Evolutionary conservation across 2,888 invertebrate species (phyloP).

Genomic region (Bombylius discolor): DNA sequence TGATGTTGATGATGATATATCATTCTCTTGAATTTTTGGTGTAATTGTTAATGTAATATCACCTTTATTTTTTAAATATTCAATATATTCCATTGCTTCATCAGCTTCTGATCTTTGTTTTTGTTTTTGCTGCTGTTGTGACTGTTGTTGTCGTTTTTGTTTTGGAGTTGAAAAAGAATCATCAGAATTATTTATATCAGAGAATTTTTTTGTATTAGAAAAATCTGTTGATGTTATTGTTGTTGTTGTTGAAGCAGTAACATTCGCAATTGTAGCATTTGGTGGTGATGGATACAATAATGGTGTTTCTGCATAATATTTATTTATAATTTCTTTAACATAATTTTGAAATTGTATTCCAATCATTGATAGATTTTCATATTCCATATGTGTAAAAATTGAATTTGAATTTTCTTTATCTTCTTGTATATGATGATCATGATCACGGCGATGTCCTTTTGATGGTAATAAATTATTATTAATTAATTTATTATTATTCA

Average conservation of each 20-base stretch:
- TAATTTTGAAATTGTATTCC: conserved; percentile 36
- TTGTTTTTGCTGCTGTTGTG: conserved; percentile 11
- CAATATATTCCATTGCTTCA: conserved; percentile 34
- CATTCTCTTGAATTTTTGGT: conserved; percentile 13
- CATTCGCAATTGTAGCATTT: conserved; percentile 16
- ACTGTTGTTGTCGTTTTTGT: conserved; percentile 6
- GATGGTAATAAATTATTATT: conserved; percentile 15
- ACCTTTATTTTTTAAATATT: conserved; percentile 35
- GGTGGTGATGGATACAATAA: conserved; percentile 25
- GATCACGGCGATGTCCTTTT: conserved; percentile 20
- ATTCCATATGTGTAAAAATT: conserved; percentile 33
- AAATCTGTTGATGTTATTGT: conserved; percentile 10
- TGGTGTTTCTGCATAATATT: conserved; percentile 35
- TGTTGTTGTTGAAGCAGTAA: conserved; percentile 14
- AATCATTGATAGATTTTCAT: conserved; percentile 33
- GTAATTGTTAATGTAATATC: conserved; percentile 35
- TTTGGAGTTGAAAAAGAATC: conserved; percentile 3
- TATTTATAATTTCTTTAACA: conserved; percentile 34
- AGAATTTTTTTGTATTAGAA: conserved; percentile 9
- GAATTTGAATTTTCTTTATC: conserved; percentile 23
- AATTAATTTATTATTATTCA: conserved; percentile 10
- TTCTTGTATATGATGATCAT: conserved; percentile 5
- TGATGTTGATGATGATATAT: neutral
- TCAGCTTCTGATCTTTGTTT: conserved; percentile 15
- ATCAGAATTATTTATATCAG: neutral